These are phyloP conservation scores for Metopolophium dirhodum DNA, from an alignment of 1,140 invertebrate species.

Conservation along the genomic window DNA sequence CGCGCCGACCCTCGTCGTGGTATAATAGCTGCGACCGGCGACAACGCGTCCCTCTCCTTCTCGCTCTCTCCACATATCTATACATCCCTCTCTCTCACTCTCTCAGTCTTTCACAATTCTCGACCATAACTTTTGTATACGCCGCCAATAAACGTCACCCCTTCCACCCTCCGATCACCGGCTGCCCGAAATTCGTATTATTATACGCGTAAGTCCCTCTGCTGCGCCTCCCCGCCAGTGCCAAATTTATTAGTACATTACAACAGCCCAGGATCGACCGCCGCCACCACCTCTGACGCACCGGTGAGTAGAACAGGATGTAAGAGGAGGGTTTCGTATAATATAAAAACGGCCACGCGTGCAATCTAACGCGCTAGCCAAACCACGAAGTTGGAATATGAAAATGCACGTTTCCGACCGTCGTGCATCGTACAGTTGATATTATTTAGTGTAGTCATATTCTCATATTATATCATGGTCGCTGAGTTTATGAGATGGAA, in stretches of 20 bases:
- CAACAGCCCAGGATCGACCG: neutral
- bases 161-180: neutral
- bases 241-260: conserved; percentile 1
- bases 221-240: no score
- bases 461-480: neutral
- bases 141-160: conserved; percentile 33
- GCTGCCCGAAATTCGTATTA: neutral
- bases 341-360: neutral
- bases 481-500: neutral
- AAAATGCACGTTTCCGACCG: neutral
- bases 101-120: neutral
- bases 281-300: neutral
- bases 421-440: neutral
- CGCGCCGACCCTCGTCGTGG: neutral
- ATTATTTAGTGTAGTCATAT: neutral
- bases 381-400: neutral
- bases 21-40: conserved; percentile 23
- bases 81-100: neutral
- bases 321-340: neutral
- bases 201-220: neutral
- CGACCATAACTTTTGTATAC: conserved; percentile 34
- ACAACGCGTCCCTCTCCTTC: neutral
- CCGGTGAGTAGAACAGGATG: neutral
- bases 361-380: neutral
- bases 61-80: neutral